A percentile compares a stretch with the other conserved stretches of the same genome.
Evolutionary conservation across 2,113 vertebrate genomes (phyloP).

Genomic region (Tricholaema leucomelas): DNA sequence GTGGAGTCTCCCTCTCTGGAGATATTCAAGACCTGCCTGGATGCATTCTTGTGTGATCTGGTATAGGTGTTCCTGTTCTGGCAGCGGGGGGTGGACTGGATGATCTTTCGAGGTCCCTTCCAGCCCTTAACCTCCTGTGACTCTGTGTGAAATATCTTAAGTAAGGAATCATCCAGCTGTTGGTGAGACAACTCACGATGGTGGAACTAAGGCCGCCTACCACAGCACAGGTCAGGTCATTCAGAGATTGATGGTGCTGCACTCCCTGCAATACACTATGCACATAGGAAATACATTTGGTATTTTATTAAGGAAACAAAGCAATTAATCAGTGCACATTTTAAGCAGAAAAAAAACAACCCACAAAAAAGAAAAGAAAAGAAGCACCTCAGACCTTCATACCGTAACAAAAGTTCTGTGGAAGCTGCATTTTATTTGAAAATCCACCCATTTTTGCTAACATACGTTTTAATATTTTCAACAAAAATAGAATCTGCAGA

Average conservation of each 20-base stretch:
- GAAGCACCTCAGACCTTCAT: constrained; percentile 72
- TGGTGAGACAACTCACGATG: not conserved
- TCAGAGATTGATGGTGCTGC: not conserved
- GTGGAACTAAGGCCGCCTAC: accelerated
- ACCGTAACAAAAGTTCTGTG: constrained; percentile 83
- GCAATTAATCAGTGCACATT: constrained; percentile 60
- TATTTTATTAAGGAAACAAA: constrained; percentile 75
- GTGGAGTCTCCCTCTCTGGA: too few relatives aligned
- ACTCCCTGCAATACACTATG: not conserved
- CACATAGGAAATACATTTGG: constrained; percentile 15
- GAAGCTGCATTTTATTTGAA: constrained; percentile 99
- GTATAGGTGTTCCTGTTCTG: too few relatives aligned
- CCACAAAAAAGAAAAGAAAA: constrained; percentile 67
- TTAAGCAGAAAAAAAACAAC: constrained; percentile 18
- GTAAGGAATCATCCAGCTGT: not conserved
- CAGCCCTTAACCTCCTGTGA: too few relatives aligned
- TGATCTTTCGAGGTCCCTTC: too few relatives aligned
- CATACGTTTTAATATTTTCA: constrained; percentile 98
- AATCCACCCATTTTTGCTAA: constrained; percentile 96
- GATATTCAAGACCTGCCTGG: too few relatives aligned
- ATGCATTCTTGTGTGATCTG: too few relatives aligned
- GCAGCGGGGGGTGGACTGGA: too few relatives aligned
- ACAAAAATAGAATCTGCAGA: constrained; percentile 97
- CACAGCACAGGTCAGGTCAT: accelerated
- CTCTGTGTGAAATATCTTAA: too few relatives aligned